These are phyloP conservation scores for Campoletis sonorensis DNA, from an alignment of 1,140 invertebrate genomes.

Conservation along the genomic window DNA sequence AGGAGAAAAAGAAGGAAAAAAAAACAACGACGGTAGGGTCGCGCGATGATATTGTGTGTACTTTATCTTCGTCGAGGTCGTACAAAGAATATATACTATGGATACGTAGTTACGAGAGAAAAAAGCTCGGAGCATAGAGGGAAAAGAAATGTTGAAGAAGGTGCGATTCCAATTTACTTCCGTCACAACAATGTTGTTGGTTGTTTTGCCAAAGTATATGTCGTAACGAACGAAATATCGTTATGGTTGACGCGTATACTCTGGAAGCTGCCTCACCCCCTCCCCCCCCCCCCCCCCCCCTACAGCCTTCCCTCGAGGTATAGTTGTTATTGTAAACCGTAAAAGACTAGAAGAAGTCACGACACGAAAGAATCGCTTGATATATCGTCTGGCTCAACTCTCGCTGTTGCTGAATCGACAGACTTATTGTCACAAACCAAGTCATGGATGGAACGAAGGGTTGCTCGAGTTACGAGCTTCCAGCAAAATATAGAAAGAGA, in stretches of 20 bases:
- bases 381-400: neutral
- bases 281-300: no score
- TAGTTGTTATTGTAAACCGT: neutral
- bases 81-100: no score
- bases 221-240: slow-evolving; percentile 4
- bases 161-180: slow-evolving; percentile 24
- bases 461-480: slow-evolving; percentile 1
- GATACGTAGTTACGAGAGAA: neutral
- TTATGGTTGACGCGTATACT: neutral
- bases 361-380: neutral
- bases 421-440: neutral
- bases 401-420: slow-evolving; percentile 20
- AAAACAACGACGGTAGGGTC: neutral
- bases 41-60: neutral
- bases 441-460: neutral
- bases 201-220: neutral
- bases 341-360: neutral
- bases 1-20: slow-evolving; percentile 10
- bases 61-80: no score
- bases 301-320: neutral
- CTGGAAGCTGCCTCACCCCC: neutral
- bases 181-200: neutral
- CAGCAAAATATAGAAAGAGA: neutral
- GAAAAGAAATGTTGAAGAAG: neutral
- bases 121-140: neutral